Base-by-base conservation (phyloP, 2,797 vertebrate genomes). In the Microctenopoma lineatum region DNA sequence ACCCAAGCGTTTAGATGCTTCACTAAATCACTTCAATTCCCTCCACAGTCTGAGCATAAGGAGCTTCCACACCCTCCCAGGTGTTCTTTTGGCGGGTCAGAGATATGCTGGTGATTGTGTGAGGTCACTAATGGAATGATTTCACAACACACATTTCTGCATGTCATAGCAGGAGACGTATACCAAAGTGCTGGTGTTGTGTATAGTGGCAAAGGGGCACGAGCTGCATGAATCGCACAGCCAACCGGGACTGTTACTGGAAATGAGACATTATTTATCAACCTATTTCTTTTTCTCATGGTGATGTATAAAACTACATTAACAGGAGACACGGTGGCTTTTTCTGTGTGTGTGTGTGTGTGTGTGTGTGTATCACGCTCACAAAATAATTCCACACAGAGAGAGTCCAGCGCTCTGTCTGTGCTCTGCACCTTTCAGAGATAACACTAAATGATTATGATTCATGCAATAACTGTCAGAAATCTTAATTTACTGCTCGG, bases 131-230 rank as follows among this genome's bases (percentile, higher is more conserved):
- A 45, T 64, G 25, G 51, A 45, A 8, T 18, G 34, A 53, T 42
- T 44, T 44, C 39, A 44, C 38, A 41, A 38, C 48, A 44, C 38
- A 62, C 25, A 52, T 62, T 41, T 16, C 53, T 27, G 50, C 21
- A 39, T 50, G 34, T 34, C 46, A n/a, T 39, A 36, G 32, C 45
- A 60, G 36, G 45, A 50, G 21, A 21, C 21, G 21, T 1, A 21
- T n/a, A n/a, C n/a, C n/a, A 38, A 52, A 5, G 16, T 51, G 60
- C 50, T 53, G 52, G 38, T 63, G 44, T 53, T 53, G 61, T 52
- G 38, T 38, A 25, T 21, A 39, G n/a, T 52, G 50, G n/a, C n/a
- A n/a, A n/a, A n/a, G n/a, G n/a, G n/a, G n/a, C n/a, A n/a, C n/a
- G n/a, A n/a, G n/a, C 29, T 26, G 48, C 48, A 27, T 14, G 8